Evolutionary conservation across 2,888 invertebrate genomes (phyloP).

Genomic region (Stenodera caucasica): DNA sequence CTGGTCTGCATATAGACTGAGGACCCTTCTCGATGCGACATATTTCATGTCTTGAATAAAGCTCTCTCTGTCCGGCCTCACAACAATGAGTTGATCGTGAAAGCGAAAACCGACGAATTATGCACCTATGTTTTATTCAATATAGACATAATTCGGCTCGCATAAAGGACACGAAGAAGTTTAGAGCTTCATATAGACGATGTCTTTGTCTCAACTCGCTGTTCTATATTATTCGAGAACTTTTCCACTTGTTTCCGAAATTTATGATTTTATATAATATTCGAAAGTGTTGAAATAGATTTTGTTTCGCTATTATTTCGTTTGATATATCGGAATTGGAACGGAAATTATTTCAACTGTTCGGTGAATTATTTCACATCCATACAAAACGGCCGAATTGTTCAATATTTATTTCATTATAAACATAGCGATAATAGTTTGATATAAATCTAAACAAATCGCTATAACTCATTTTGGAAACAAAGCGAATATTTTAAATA

Average conservation of each 20-base stretch:
- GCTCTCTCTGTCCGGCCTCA: neutral
- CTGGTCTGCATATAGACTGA: slow-evolving; percentile 12
- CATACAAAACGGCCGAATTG: neutral
- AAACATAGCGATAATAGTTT: neutral
- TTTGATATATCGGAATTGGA: neutral
- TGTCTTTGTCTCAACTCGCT: neutral
- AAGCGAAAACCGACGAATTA: neutral
- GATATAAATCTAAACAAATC: neutral
- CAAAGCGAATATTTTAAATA: neutral
- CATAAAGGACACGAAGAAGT: too few species aligned
- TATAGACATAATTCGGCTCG: too few species aligned
- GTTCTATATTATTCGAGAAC: neutral
- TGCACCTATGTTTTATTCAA: too few species aligned
- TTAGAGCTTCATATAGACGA: too few species aligned
- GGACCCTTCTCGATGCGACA: slow-evolving; percentile 5
- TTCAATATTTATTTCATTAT: slow-evolving; percentile 1
- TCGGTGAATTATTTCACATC: neutral
- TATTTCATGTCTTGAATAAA: slow-evolving; percentile 26
- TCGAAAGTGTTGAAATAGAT: neutral
- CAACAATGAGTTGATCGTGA: neutral
- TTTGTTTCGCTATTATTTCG: neutral
- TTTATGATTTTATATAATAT: neutral
- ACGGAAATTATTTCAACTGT: slow-evolving; percentile 5
- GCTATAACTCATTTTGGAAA: neutral
- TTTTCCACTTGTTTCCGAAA: neutral